Evolutionary conservation across 2,113 vertebrate species (phyloP), one percentile per base, ranked within the genome.

Genomic region (Chascanopsetta lugubris): DNA sequence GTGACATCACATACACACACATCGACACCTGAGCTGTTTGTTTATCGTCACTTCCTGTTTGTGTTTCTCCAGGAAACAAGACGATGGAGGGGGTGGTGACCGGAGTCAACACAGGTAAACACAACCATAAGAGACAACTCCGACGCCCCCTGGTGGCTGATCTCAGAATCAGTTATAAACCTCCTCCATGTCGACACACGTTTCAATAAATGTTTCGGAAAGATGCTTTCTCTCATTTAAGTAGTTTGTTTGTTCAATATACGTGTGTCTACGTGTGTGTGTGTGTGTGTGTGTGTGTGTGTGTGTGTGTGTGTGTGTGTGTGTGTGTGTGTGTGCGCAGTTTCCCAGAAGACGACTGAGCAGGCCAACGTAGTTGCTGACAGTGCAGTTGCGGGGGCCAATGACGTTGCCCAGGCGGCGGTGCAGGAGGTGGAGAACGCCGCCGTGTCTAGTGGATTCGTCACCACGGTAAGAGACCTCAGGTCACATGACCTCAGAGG

Each of bases 61-160:
- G 17, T 21, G 9, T 62, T 2, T 48, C 43, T 36, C 12, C 83
- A 99, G 97, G 96, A 47, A 87, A 93, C 84, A 98, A 98, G 90
- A 98, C 97, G 64, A 98, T 97, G 89, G 96, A 98, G 65, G 95
- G 95, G 0, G 93, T 99, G 22, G 95, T 94, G 40, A 94, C 95
- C 18, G 90, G 96, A 0, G 95, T 98, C 29, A 97, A 92, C 75
- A 94, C 95, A 93, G 97, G 97, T 99, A 51, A 72, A 8, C 29
- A 15, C 34, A 4, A 9, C 34, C 11, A 13, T n/a, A n/a, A n/a
- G n/a, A n/a, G n/a, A n/a, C n/a, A n/a, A n/a, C n/a, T n/a, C n/a
- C n/a, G n/a, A n/a, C n/a, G n/a, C n/a, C n/a, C n/a, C n/a, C n/a
- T n/a, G n/a, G n/a, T n/a, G n/a, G n/a, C n/a, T n/a, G n/a, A n/a